Evolutionary conservation across 2,113 vertebrate genomes (phyloP), one percentile per base, ranked within the genome.

Genomic region (Centropus unirufus): DNA sequence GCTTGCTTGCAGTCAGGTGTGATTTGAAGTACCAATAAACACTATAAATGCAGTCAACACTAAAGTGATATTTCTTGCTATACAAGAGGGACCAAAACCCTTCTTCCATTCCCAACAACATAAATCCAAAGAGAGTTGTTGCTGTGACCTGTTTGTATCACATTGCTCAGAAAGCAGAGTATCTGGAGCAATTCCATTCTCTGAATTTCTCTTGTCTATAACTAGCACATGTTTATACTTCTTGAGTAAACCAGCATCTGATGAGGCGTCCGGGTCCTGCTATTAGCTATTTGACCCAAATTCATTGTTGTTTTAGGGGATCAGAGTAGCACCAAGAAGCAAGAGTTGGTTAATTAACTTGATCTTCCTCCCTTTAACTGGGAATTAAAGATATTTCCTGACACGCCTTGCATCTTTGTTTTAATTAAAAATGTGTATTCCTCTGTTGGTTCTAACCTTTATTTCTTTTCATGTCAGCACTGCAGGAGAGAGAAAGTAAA

Each of bases 21-120:
- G 40, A 61, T 17, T 2, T n/a, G 32, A 63, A 86, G 36, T 21
- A 73, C 59, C 59, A 80, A 26, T 27, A 62, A 47, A n/a, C 17
- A 11, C 29, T 6, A 17, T 20, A 36, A 29, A 62, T 3, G 11
- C 0, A 0, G 51, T 6, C 6, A 0, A 40, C 62, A 54, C 47
- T 52, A 1, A 80, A 8, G 6, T 40, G 51, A 0, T 12, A 5
- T 40, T 86, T 78, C 66, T 70, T 18, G 46, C 34, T 14, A 4
- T 3, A 24, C 23, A 70, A 27, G 14, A 55, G 57, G 20, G 62
- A 47, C 18, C 39, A 75, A 75, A 84, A 26, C 39, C 67, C 77
- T 40, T 76, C 76, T 47, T 36, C 63, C 15, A 30, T 30, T 67
- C 29, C 9, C 1, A 11, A 11, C 30, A 72, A 7, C 1, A 19